A percentile compares a stretch with the other conserved stretches of the same genome.
Conservation (phyloP, 2,113 vertebrate genomes). For the Zosterops pallidus region DNA sequence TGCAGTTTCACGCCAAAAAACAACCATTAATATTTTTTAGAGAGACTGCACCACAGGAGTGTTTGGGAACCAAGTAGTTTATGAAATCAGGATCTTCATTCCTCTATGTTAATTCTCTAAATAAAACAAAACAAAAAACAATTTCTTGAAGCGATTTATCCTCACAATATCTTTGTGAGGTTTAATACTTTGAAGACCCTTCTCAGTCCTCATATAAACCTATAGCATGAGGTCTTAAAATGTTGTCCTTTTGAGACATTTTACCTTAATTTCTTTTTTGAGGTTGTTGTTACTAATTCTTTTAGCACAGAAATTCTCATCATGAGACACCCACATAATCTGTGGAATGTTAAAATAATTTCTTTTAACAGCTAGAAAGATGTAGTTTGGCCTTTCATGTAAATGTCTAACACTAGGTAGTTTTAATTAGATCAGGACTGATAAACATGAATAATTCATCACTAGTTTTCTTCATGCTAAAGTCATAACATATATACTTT, state of each 20-base stretch:
- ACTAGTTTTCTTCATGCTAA: background rate
- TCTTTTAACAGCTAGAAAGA: conserved; percentile 6
- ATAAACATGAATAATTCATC: conserved; percentile 33
- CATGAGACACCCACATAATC: background rate
- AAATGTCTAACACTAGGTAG: background rate
- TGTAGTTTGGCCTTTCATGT: background rate
- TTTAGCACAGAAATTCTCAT: background rate
- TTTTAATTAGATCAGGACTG: conserved; percentile 13
- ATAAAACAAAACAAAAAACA: background rate
- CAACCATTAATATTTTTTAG: background rate
- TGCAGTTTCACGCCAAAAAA: background rate
- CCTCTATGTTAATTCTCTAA: background rate
- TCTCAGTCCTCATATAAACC: background rate
- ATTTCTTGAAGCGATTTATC: background rate
- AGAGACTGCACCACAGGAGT: background rate
- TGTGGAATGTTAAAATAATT: background rate
- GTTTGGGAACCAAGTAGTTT: background rate
- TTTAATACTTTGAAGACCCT: background rate
- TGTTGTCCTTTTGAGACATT: background rate
- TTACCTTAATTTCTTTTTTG: background rate
- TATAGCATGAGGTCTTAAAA: background rate
- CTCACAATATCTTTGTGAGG: background rate
- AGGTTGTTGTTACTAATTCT: background rate
- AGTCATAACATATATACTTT: background rate
- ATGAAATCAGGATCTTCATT: background rate